Base-by-base conservation (phyloP, 2,113 vertebrate genomes). In the Cyanocitta stelleri region DNA sequence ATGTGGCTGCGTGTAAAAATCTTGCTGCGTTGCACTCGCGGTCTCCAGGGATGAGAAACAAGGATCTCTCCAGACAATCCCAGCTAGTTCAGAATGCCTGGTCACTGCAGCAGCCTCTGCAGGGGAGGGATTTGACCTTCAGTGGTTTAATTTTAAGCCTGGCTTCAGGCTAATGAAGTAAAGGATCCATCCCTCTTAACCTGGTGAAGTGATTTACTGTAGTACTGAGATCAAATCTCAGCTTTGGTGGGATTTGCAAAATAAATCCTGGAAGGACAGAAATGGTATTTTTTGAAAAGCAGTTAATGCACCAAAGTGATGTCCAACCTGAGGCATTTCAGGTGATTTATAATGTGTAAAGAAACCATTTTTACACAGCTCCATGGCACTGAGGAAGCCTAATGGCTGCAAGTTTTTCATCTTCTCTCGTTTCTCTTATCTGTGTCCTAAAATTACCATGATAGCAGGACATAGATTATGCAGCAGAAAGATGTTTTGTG, bases 1-100 rank as follows among this genome's bases (percentile, higher is more conserved):
- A 3, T 94, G 96, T 96, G 97, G 97, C 72, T 81, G 61, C 64
- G 41, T 67, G 55, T n/a, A 51, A 61, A 83, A 91, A 16, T 58
- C 22, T 17, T 89, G 49, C 67, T 68, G 63, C 3, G 6, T 39
- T 92, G 43, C 27, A 4, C 35, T 23, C 19, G 0, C 0, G 3
- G 23, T 48, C 39, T 93, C 62, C 43, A 14, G 64, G 39, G 48
- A 3, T 71, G 30, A 23, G 61, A 46, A 76, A 16, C 11, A 8
- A 33, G 62, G 37, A 49, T 33, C 33, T 58, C 37, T 62, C 49
- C 29, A 49, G 79, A 12, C 66, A 64, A 54, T 55, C 52, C 11
- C 58, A n/a, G 63, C n/a, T 39, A 12, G 14, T 61, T 90, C 80
- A 52, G 30, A 61, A 3, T 1, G 8, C 4, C 3, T 67, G 77